These are phyloP conservation scores for Gobionotothen gibberifrons DNA, from an alignment of 2,797 vertebrate genomes.

Conservation along the genomic window DNA sequence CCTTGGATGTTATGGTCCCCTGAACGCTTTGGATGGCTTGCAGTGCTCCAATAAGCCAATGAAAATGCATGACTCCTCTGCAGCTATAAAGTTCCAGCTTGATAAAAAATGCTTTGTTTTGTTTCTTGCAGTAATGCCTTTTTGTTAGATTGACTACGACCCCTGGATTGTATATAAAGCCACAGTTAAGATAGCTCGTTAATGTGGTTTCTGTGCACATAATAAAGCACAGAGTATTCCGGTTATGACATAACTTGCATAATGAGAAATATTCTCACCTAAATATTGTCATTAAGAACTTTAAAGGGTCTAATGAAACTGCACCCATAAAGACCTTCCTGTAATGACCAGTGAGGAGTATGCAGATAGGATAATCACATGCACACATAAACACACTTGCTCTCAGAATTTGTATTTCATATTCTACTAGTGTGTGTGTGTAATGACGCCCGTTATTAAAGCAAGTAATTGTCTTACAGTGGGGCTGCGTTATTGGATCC, in stretches of 20 bases:
- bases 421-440: conserved; percentile 76
- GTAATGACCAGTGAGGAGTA: conserved; percentile 63
- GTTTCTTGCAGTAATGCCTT: conserved; percentile 25
- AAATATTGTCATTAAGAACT: conserved; percentile 62
- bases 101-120: conserved; percentile 53
- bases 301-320: conserved; percentile 71
- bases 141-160: conserved; percentile 27
- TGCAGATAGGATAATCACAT: conserved; percentile 65
- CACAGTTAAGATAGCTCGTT: conserved; percentile 23
- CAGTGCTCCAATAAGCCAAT: conserved; percentile 42
- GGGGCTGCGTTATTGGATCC: conserved; percentile 78
- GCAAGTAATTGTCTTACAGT: conserved; percentile 80
- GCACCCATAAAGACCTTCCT: conserved; percentile 64
- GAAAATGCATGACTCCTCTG: conserved; percentile 36
- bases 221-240: conserved; percentile 49
- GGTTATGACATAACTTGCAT: conserved; percentile 49
- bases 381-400: conserved; percentile 28
- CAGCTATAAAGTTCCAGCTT: conserved; percentile 42
- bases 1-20: conserved; percentile 53
- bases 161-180: conserved; percentile 48
- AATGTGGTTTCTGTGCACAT: conserved; percentile 46
- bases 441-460: conserved; percentile 81
- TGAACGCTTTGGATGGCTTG: conserved; percentile 68
- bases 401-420: conserved; percentile 74
- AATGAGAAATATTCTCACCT: conserved; percentile 55